These are phyloP conservation scores for Catostomus latipinnis DNA, from an alignment of 2,797 vertebrate species.

Conservation along the genomic window DNA sequence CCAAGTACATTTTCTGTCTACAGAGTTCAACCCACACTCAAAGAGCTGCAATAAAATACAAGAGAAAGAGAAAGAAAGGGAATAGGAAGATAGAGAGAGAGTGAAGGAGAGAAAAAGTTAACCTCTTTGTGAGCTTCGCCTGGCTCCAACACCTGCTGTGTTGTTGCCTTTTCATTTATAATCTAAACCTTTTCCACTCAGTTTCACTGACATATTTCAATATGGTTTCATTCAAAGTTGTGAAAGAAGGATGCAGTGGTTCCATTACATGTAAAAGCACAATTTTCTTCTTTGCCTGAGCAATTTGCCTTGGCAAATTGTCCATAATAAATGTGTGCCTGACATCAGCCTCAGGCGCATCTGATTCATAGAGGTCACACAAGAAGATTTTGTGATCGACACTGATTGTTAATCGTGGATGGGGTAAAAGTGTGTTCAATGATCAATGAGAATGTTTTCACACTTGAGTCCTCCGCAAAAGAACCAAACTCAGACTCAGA, in stretches of 20 bases:
- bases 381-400: not conserved
- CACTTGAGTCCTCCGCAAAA: too few relatives aligned
- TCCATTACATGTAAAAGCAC: not conserved
- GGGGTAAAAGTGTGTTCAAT: not conserved
- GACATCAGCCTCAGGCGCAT: not conserved
- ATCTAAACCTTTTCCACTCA: conserved; percentile 55
- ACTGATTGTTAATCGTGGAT: not conserved
- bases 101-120: conserved; percentile 25
- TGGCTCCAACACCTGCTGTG: conserved; percentile 37
- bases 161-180: conserved; percentile 59
- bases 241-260: conserved; percentile 21
- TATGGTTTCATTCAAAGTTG: conserved; percentile 52
- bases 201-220: conserved; percentile 42
- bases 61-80: conserved; percentile 20
- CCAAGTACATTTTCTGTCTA: conserved; percentile 72
- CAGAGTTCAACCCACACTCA: conserved; percentile 68
- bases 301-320: not conserved
- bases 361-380: conserved; percentile 1
- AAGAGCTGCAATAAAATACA: conserved; percentile 53
- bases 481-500: not conserved
- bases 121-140: conserved; percentile 61
- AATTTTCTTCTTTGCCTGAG: not conserved
- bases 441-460: not conserved
- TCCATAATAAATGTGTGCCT: not conserved
- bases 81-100: conserved; percentile 22